Evolutionary conservation across 2,797 vertebrate genomes (phyloP).

Genomic region (Crax fasciolata): DNA sequence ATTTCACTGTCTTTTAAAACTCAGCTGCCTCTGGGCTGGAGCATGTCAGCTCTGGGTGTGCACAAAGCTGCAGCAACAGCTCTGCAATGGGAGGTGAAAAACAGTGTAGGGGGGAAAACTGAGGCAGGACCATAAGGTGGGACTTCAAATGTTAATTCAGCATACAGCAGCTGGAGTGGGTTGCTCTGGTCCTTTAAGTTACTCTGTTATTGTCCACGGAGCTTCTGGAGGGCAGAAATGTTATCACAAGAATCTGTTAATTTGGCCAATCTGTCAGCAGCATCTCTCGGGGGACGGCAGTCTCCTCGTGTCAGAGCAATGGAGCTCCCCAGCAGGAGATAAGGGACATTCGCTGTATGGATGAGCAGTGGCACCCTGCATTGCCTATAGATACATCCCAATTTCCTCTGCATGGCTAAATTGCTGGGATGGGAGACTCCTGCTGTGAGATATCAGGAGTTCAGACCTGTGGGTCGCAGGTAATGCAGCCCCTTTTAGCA

Average conservation of each 20-base stretch:
- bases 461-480: background rate
- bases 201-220: background rate
- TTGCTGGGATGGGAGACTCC: background rate
- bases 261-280: background rate
- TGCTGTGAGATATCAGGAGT: background rate
- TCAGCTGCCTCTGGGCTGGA: background rate
- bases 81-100: background rate
- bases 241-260: background rate
- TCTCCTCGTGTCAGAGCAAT: background rate
- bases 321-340: background rate
- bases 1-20: background rate
- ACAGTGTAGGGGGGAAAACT: background rate
- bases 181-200: background rate
- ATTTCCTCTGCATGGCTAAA: background rate
- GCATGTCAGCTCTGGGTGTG: background rate
- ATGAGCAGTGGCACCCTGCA: background rate
- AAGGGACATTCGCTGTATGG: background rate
- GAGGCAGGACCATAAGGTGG: background rate
- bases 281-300: background rate
- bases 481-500: background rate
- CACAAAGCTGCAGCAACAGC: background rate
- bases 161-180: background rate
- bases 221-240: background rate
- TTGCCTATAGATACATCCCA: accelerated
- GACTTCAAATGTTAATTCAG: background rate